These are phyloP conservation scores for Otus sunia DNA, from an alignment of 2,113 vertebrate species.

Conservation along the genomic window DNA sequence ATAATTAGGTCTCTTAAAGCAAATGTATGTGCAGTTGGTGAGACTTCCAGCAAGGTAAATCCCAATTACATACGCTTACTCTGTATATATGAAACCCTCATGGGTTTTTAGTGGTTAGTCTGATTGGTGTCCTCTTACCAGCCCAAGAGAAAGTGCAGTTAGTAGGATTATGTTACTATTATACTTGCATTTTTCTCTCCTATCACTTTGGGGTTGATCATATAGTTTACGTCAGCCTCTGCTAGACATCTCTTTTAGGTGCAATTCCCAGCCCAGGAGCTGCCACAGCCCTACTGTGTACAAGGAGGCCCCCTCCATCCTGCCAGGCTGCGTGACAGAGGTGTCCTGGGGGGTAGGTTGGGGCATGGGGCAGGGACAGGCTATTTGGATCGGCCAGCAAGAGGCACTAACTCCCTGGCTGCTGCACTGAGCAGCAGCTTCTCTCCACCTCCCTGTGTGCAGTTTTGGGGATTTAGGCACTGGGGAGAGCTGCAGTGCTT, in stretches of 20 bases:
- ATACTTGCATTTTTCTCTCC: slow-evolving; percentile 22
- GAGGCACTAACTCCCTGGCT: not conserved
- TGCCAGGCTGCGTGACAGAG: not conserved
- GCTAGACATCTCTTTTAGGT: not conserved
- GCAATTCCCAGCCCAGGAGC: not conserved
- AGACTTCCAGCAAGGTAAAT: slow-evolving; percentile 35
- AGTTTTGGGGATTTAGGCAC: not conserved
- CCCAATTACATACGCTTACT: slow-evolving; percentile 6
- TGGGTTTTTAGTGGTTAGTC: slow-evolving; percentile 30
- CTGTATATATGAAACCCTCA: not conserved
- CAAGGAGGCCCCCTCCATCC: not conserved
- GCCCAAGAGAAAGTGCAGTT: slow-evolving; percentile 8
- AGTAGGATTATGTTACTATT: slow-evolving; percentile 8
- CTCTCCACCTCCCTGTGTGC: not conserved
- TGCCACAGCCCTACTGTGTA: not conserved
- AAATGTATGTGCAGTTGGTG: not conserved
- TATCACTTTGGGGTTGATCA: not conserved
- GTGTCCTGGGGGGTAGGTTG: not conserved
- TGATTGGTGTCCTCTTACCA: slow-evolving; percentile 29
- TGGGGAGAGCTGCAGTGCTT: not conserved
- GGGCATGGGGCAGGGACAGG: not conserved
- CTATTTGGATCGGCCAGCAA: not conserved
- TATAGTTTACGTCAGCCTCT: not conserved
- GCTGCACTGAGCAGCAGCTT: not conserved
- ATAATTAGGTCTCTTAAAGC: slow-evolving; percentile 16